Percentiles rank a stretch among this genome's conserved stretches.
These are phyloP conservation scores for Pipistrellus kuhlii DNA, from an alignment of 2,797 vertebrate genomes.

Conservation along the genomic window DNA sequence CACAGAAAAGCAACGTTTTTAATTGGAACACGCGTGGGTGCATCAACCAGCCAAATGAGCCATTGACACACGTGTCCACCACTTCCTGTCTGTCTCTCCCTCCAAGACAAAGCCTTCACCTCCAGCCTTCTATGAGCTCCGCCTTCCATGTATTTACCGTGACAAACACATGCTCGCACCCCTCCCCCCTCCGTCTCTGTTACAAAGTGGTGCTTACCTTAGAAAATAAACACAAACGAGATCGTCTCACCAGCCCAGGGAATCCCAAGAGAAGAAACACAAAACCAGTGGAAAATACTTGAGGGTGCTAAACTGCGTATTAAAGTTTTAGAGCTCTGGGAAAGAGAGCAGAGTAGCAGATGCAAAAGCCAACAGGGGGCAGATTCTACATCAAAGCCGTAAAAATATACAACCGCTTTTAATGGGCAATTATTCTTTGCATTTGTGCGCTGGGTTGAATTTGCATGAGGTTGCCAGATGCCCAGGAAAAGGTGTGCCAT, in stretches of 20 bases:
- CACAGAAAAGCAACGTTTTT: conserved; percentile 30
- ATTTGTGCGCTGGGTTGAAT: conserved; percentile 87
- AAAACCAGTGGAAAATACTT: conserved; percentile 84
- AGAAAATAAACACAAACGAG: conserved; percentile 79
- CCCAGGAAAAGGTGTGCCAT: conserved; percentile 86
- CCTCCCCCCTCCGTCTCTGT: neutral
- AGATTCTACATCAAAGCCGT: conserved; percentile 88
- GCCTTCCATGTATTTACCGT: conserved; percentile 59
- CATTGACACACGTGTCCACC: conserved; percentile 62
- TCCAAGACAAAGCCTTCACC: conserved; percentile 22
- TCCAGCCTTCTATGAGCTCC: conserved; percentile 18
- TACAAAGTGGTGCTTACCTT: conserved; percentile 58
- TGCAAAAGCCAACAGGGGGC: conserved; percentile 89
- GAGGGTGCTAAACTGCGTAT: conserved; percentile 83
- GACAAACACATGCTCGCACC: neutral
- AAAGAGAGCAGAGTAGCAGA: conserved; percentile 88
- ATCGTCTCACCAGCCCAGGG: conserved; percentile 62
- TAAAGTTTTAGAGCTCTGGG: conserved; percentile 87
- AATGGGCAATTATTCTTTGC: conserved; percentile 91
- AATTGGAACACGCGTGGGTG: conserved; percentile 52
- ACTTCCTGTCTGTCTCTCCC: conserved; percentile 55
- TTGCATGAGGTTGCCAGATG: conserved; percentile 87
- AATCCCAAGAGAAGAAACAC: conserved; percentile 75
- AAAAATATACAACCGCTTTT: conserved; percentile 91
- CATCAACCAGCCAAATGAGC: neutral